Percentiles rank a stretch among this genome's conserved stretches.
Conservation (phyloP, 1,140 invertebrate species). For the Bursaphelenchus mucronatus region DNA sequence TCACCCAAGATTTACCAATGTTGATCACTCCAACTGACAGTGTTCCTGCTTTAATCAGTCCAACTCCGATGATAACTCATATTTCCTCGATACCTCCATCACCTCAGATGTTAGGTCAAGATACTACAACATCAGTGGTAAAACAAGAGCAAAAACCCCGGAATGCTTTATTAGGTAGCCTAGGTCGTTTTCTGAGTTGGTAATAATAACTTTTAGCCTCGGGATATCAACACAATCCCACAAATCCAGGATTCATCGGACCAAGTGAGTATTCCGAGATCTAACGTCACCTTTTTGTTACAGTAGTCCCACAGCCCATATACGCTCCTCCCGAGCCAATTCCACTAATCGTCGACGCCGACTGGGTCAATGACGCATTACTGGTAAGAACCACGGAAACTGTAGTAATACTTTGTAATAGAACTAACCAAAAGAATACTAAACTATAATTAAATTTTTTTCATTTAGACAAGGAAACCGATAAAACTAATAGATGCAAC, state of each 20-base stretch:
- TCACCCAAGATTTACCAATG: no score
- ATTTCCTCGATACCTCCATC: not conserved
- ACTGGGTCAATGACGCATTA: conserved; percentile 27
- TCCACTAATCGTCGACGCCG: conserved; percentile 22
- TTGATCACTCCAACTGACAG: no score
- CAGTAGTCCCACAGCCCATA: conserved; percentile 13
- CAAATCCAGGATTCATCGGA: conserved; percentile 19
- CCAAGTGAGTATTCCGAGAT: not conserved
- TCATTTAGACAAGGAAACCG: conserved; percentile 17
- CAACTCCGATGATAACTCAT: no score
- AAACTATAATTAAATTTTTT: conserved; percentile 4
- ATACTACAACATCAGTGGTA: no score
- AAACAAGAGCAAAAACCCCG: no score
- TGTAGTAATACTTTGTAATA: not conserved
- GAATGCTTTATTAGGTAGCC: no score
- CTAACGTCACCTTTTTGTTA: not conserved
- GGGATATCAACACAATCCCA: conserved; percentile 5
- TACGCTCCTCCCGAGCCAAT: conserved; percentile 13
- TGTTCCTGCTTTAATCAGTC: no score
- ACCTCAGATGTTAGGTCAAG: not conserved
- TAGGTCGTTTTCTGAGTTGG: no score
- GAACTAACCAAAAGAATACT: not conserved
- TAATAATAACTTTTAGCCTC: conserved; percentile 5
- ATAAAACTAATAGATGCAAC: conserved; percentile 36
- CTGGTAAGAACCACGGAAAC: not conserved